These are phyloP conservation scores for Calephelis nemesis DNA, from an alignment of 1,140 invertebrate genomes.

Conservation along the genomic window DNA sequence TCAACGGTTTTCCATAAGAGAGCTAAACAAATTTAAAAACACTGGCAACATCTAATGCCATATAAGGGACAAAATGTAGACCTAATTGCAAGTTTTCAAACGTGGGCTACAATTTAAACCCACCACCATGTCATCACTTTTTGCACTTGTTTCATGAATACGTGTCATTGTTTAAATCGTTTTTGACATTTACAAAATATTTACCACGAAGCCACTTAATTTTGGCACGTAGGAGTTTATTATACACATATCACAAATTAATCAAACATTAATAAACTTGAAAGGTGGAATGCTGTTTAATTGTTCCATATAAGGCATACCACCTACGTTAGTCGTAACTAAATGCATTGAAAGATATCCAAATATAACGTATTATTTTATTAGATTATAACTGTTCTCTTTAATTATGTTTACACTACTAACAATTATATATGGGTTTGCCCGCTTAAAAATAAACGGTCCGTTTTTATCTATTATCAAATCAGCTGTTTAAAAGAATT, in stretches of 20 bases:
- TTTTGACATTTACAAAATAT: constrained; percentile 10
- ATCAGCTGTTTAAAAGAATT: too few relatives aligned
- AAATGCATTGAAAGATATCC: constrained; percentile 11
- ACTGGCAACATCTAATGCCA: neutral
- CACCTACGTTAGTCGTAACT: neutral
- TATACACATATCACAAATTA: constrained; percentile 12
- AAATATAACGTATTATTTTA: constrained; percentile 1
- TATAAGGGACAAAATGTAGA: neutral
- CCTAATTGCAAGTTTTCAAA: neutral
- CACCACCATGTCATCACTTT: neutral
- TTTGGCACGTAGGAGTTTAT: constrained; percentile 9
- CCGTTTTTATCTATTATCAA: too few relatives aligned
- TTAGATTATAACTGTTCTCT: too few relatives aligned
- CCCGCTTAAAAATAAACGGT: too few relatives aligned
- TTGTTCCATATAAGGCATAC: neutral
- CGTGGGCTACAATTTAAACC: neutral
- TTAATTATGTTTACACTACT: too few relatives aligned
- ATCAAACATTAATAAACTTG: constrained; percentile 13
- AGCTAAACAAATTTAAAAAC: too few relatives aligned
- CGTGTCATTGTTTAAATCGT: neutral
- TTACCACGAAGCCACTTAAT: constrained; percentile 3
- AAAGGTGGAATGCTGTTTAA: constrained; percentile 11
- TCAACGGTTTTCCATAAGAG: too few relatives aligned
- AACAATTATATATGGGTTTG: too few relatives aligned
- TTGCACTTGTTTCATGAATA: neutral